phyloP scores from a whole-genome alignment of 2,797 vertebrate species.

The Babyrousa celebensis region DNA sequence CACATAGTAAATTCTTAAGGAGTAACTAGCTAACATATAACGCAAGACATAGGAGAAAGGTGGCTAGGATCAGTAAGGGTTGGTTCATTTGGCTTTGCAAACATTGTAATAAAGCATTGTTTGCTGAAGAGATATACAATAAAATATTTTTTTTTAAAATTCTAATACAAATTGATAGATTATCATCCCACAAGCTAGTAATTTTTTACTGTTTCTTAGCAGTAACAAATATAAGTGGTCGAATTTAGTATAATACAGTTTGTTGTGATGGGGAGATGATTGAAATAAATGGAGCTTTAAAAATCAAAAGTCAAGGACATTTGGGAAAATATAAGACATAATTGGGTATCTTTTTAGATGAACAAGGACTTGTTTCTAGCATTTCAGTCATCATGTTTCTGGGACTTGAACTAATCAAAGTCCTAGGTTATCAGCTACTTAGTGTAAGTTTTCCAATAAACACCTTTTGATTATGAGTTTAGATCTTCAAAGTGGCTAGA shows the following conservation, averaged over 20 bases:
- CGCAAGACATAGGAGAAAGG: background rate
- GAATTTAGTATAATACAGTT: background rate
- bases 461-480: conserved; percentile 24
- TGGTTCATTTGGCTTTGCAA: background rate
- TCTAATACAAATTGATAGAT: conserved; percentile 25
- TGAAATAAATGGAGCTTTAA: conserved; percentile 38
- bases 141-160: background rate
- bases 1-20: background rate
- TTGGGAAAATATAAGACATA: conserved; percentile 25
- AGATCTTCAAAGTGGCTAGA: conserved; percentile 59
- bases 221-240: conserved; percentile 9
- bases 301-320: conserved; percentile 41
- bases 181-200: background rate
- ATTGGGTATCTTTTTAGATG: conserved; percentile 27
- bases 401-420: conserved; percentile 57
- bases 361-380: conserved; percentile 26
- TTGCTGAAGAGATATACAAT: conserved; percentile 14
- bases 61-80: background rate
- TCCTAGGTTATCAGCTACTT: conserved; percentile 49
- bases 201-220: background rate
- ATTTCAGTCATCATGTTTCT: conserved; percentile 63
- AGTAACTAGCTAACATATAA: conserved; percentile 24
- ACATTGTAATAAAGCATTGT: background rate
- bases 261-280: background rate
- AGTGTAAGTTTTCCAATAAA: conserved; percentile 66